Conservation (phyloP, 92 coral and sea anemone species). For the Muricea muricata region DNA sequence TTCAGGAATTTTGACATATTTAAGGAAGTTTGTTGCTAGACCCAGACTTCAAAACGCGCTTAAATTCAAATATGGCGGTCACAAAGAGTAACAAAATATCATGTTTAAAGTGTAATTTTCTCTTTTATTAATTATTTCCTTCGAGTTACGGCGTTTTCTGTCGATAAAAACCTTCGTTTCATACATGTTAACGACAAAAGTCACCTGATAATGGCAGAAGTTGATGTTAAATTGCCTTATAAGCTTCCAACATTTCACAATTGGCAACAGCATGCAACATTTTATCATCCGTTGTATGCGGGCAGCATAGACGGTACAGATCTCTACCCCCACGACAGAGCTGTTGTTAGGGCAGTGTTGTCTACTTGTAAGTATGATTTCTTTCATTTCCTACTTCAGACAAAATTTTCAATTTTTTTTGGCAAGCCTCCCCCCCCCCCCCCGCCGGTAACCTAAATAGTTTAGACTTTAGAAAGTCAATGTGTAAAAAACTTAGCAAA, state of each 20-base stretch:
- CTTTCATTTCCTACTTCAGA: neutral
- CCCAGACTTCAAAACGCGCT: neutral
- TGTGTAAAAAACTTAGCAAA: too few relatives aligned
- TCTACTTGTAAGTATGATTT: slow-evolving; percentile 74
- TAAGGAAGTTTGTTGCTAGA: neutral
- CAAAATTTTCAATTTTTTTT: too few relatives aligned
- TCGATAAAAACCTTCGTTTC: neutral
- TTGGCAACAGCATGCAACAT: slow-evolving; percentile 91
- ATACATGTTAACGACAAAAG: neutral
- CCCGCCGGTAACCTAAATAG: too few relatives aligned
- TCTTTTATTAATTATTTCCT: neutral
- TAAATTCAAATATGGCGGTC: neutral
- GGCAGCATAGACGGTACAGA: slow-evolving; percentile 99
- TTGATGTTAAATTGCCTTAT: slow-evolving; percentile 38
- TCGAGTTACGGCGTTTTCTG: neutral
- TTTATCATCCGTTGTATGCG: slow-evolving; percentile 94
- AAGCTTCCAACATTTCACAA: slow-evolving; percentile 80
- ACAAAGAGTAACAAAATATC: neutral
- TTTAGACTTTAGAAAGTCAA: too few relatives aligned
- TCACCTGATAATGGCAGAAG: slow-evolving; percentile 23
- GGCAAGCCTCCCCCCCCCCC: too few relatives aligned
- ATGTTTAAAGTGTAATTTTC: neutral
- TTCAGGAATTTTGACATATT: too few relatives aligned
- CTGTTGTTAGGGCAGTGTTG: slow-evolving; percentile 78
- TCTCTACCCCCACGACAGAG: slow-evolving; percentile 83